phyloP scores from a whole-genome alignment of 2,113 vertebrate genomes.

The Microtus montanus region DNA sequence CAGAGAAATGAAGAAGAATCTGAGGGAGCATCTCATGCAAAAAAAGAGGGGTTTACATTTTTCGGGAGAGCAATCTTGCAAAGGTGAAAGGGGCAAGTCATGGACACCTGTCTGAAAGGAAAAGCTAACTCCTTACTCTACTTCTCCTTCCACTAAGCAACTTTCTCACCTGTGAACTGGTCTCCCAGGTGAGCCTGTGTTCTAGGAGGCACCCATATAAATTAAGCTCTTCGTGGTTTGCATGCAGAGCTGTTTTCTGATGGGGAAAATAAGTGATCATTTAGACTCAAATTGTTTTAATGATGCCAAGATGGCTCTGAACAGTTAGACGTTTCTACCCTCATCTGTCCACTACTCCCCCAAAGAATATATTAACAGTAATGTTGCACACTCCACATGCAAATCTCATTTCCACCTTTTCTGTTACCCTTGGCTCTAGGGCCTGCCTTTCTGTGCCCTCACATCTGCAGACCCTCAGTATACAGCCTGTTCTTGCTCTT shows the following conservation, averaged over 20 bases:
- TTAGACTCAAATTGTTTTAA: constrained; percentile 36
- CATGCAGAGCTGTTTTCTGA: not conserved
- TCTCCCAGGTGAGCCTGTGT: not conserved
- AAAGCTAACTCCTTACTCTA: not conserved
- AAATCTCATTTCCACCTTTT: not conserved
- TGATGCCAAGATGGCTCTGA: not conserved
- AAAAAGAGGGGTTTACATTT: not conserved
- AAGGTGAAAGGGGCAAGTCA: not conserved
- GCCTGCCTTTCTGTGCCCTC: not conserved
- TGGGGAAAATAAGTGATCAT: not conserved
- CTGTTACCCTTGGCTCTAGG: not conserved
- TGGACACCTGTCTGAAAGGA: not conserved
- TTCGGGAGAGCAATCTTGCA: constrained; percentile 16
- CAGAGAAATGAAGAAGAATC: not conserved
- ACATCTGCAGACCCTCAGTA: not conserved
- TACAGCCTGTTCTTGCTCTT: not conserved
- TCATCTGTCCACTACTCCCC: not conserved
- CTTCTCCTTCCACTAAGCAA: not conserved
- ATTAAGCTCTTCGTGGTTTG: not conserved
- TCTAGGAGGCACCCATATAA: not conserved
- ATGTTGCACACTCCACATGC: not conserved
- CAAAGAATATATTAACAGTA: not conserved
- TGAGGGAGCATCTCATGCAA: not conserved
- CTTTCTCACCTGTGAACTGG: not conserved
- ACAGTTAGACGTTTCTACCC: not conserved